Evolutionary conservation across 2,888 invertebrate species (phyloP), one percentile per base, ranked within the genome.

Genomic region (Drosophila nigricruria): DNA sequence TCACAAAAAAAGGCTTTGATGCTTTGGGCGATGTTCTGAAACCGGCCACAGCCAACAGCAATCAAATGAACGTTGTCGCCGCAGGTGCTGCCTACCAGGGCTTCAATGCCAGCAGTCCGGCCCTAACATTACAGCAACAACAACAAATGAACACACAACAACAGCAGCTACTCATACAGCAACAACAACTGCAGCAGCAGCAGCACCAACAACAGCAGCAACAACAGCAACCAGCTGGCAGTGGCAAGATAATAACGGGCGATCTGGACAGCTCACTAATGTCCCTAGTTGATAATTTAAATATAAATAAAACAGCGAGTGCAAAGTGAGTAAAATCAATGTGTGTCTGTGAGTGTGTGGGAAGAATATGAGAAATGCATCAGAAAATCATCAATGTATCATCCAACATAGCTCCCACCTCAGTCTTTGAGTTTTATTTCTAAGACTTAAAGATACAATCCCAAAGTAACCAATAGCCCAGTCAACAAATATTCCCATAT

Each of bases 191-290:
- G 54, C 82, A 78, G 32, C 86, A 83, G 65, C 90, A 87, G 36
- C 88, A 50, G 18, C 49, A 50, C 16, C 88, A 87, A 53, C 82
- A 79, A 30, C 86, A 84, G 60, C 90, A 88, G 30, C 88, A 90
- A 60, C 91, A 86, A 57, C 90, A 84, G 63, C 93, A 91, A 85
- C 92, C 94, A 78, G 93, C 94, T 74, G 93, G 93, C 90, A 92
- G 94, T 65, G 95, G 95, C 74, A 96, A 96, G 92, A 96, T 98
- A 79, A 94, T 98, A 75, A 97, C 97, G 30, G 97, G 98, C 63
- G 98, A 98, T 93, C 94, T 99, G 92, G 98, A 99, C 92, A 97
- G 97, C 84, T 98, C 98, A 85, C 95, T 98, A 72, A 98, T 98
- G 74, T 97, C 97, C 79, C 94, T 99, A 87, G 98, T 98, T 73